Conservation (phyloP, 2,888 invertebrate species). For the Drosophila fungiperda region DNA sequence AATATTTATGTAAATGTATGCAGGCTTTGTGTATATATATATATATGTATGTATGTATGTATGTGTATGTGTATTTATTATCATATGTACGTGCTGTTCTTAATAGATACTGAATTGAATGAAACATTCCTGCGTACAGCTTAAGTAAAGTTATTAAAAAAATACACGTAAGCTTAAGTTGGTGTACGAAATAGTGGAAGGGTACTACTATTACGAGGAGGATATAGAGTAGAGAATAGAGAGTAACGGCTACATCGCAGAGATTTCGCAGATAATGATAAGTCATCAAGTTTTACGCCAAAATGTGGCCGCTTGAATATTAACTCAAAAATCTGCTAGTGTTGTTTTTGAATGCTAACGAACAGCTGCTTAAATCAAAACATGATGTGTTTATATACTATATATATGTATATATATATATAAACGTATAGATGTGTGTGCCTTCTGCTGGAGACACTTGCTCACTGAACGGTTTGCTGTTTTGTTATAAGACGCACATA, state of each 20-base stretch:
- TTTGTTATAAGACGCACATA: slow-evolving; percentile 39
- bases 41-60: slow-evolving; percentile 17
- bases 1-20: slow-evolving; percentile 52
- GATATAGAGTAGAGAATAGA: not conserved
- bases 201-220: not conserved
- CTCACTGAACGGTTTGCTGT: slow-evolving; percentile 62
- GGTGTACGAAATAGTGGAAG: slow-evolving; percentile 10
- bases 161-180: slow-evolving; percentile 42
- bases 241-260: slow-evolving; percentile 55
- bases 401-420: slow-evolving; percentile 23
- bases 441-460: slow-evolving; percentile 21
- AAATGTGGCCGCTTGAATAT: slow-evolving; percentile 23
- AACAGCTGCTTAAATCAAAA: slow-evolving; percentile 39
- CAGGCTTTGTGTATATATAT: slow-evolving; percentile 33
- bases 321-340: slow-evolving; percentile 24
- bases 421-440: slow-evolving; percentile 16
- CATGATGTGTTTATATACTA: slow-evolving; percentile 16
- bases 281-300: slow-evolving; percentile 18
- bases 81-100: slow-evolving; percentile 48
- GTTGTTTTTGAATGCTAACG: slow-evolving; percentile 34
- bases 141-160: slow-evolving; percentile 45
- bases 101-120: slow-evolving; percentile 55
- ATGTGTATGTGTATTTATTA: slow-evolving; percentile 26
- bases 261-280: slow-evolving; percentile 36
- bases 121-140: slow-evolving; percentile 31